Evolutionary conservation across 2,888 invertebrate species (phyloP).

Genomic region (Hoplodrina blanda): DNA sequence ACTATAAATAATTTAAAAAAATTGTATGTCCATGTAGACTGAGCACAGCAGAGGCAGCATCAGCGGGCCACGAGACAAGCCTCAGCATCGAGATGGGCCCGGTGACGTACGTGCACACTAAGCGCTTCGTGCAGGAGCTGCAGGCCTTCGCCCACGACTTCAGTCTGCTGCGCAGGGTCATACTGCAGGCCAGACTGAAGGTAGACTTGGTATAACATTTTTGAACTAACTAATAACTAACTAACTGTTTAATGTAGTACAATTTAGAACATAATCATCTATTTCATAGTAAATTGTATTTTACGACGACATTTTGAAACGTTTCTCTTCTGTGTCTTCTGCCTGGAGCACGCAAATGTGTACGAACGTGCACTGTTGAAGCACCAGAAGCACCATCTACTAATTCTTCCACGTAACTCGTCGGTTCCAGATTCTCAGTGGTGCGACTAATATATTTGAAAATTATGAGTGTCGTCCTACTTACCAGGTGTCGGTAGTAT

Average conservation of each 20-base stretch:
- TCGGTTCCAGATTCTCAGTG: too few relatives aligned
- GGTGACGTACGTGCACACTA: conserved; percentile 98
- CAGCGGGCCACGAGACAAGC: conserved; percentile 91
- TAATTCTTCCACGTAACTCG: too few relatives aligned
- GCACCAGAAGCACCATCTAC: too few relatives aligned
- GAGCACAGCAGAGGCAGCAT: conserved; percentile 86
- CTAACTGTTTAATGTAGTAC: too few relatives aligned
- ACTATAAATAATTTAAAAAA: neutral
- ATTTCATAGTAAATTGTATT: too few relatives aligned
- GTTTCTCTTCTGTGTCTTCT: too few relatives aligned
- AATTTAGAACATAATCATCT: too few relatives aligned
- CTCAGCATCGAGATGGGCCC: conserved; percentile 96
- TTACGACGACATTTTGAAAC: too few relatives aligned
- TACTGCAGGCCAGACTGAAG: conserved; percentile 92
- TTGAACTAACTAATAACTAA: conserved; percentile 2
- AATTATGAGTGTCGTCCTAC: neutral
- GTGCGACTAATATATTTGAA: too few relatives aligned
- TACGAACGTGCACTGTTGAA: too few relatives aligned
- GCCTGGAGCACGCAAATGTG: too few relatives aligned
- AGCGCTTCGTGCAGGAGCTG: conserved; percentile 97
- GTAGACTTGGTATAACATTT: conserved; percentile 69
- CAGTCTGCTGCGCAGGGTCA: conserved; percentile 95
- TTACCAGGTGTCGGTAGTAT: conserved; percentile 59
- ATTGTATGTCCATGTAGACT: conserved; percentile 68
- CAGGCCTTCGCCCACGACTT: conserved; percentile 96